Percentiles rank a stretch among this genome's conserved stretches.
phyloP scores from a whole-genome alignment of 2,113 vertebrate genomes.

The Cichladusa arquata region DNA sequence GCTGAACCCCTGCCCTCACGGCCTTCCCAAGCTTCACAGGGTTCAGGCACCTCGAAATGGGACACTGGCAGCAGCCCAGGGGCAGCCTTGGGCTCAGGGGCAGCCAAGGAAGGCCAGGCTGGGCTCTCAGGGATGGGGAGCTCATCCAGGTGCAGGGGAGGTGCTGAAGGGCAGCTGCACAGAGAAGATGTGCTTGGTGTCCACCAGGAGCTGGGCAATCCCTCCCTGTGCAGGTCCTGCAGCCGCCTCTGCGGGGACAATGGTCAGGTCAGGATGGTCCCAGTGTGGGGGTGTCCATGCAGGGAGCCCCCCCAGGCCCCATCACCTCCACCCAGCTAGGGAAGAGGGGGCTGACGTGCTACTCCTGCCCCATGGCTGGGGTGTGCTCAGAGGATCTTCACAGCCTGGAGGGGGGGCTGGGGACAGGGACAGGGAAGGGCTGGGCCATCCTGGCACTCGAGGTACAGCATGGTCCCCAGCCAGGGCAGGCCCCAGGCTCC shows the following conservation, averaged over 20 bases:
- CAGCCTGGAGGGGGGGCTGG: constrained; percentile 42
- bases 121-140: constrained; percentile 70
- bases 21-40: background rate
- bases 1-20: fast-evolving
- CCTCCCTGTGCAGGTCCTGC: background rate
- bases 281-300: fast-evolving
- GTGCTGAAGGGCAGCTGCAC: constrained; percentile 71
- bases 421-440: background rate
- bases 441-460: fast-evolving
- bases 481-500: too few relatives aligned
- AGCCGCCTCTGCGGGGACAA: background rate
- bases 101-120: constrained; percentile 67
- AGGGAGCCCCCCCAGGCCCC: fast-evolving
- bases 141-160: constrained; percentile 51
- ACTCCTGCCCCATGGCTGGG: constrained; percentile 71
- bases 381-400: constrained; percentile 77
- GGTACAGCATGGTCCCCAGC: background rate
- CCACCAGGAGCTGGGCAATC: constrained; percentile 73
- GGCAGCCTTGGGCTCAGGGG: background rate
- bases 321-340: constrained; percentile 74
- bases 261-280: fast-evolving
- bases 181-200: constrained; percentile 71
- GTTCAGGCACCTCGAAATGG: fast-evolving
- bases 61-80: too few relatives aligned
- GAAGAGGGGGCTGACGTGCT: constrained; percentile 73